A percentile compares a stretch with the other conserved stretches of the same genome.
phyloP scores from a whole-genome alignment of 2,113 vertebrate genomes.

The Barbus barbus region DNA sequence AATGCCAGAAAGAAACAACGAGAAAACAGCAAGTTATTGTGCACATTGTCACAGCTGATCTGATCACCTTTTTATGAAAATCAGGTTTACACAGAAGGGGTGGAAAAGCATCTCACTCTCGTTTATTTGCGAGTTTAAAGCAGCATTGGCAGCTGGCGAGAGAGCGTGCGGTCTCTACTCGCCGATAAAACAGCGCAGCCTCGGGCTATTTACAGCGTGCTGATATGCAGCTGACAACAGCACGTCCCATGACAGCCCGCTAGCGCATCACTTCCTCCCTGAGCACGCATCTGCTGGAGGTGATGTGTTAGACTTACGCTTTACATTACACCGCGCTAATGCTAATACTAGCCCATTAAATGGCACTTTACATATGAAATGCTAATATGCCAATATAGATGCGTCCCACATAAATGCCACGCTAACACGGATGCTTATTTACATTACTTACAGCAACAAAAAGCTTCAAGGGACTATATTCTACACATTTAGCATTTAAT shows the following conservation, averaged over 20 bases:
- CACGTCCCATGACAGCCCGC: constrained; percentile 63
- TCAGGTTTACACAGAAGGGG: constrained; percentile 50
- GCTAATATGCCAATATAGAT: constrained; percentile 30
- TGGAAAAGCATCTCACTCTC: constrained; percentile 3
- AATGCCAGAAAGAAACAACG: constrained; percentile 52
- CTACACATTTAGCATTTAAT: constrained; percentile 1
- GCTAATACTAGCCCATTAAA: constrained; percentile 27
- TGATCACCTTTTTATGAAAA: constrained; percentile 64
- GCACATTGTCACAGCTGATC: constrained; percentile 53
- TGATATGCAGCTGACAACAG: constrained; percentile 75
- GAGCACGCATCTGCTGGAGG: constrained; percentile 57
- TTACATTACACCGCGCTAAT: constrained; percentile 61
- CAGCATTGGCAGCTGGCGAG: constrained; percentile 58
- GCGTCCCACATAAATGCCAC: constrained; percentile 38
- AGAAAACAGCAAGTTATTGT: constrained; percentile 48
- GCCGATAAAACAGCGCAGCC: constrained; percentile 69
- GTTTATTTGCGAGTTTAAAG: constrained; percentile 61
- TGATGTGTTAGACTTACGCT: constrained; percentile 59
- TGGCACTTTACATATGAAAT: constrained; percentile 46
- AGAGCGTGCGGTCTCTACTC: constrained; percentile 69
- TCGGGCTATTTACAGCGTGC: constrained; percentile 69
- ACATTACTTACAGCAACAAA: not conserved
- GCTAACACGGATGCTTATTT: constrained; percentile 20
- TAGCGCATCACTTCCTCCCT: constrained; percentile 55
- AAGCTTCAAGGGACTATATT: not conserved